These are phyloP conservation scores for Bellardia bayeri DNA, from an alignment of 2,888 invertebrate species.

Conservation along the genomic window DNA sequence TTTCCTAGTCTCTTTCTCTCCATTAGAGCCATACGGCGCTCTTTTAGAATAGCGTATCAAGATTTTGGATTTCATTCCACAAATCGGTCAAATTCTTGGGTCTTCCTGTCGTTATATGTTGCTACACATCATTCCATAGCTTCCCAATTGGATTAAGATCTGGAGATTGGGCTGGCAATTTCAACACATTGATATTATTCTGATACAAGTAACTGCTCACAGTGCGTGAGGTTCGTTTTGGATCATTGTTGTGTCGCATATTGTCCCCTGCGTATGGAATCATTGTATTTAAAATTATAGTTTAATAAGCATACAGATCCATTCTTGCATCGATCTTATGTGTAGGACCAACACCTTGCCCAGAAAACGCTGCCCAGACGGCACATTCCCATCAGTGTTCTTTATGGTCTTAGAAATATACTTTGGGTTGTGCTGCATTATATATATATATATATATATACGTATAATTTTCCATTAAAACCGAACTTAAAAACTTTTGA, in stretches of 20 bases:
- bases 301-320: constrained; percentile 12
- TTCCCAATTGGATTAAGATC: neutral
- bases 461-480: constrained; percentile 19
- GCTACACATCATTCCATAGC: neutral
- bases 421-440: constrained; percentile 28
- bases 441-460: too few relatives aligned
- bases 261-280: too few relatives aligned
- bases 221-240: too few relatives aligned
- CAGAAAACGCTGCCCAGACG: constrained; percentile 24
- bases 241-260: too few relatives aligned
- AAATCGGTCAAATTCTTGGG: neutral
- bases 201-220: too few relatives aligned
- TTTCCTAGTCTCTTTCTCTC: too few relatives aligned
- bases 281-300: neutral
- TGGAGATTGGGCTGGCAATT: neutral
- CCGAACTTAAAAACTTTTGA: constrained; percentile 1
- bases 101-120: neutral
- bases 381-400: constrained; percentile 11
- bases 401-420: constrained; percentile 20
- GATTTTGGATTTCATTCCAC: neutral
- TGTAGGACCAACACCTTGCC: constrained; percentile 14
- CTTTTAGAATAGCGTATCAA: neutral
- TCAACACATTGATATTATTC: too few relatives aligned
- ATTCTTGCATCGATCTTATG: constrained; percentile 1
- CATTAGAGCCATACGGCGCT: too few relatives aligned